Base-by-base conservation (phyloP, 2,888 invertebrate genomes). In the Pyrrhosoma nymphula region DNA sequence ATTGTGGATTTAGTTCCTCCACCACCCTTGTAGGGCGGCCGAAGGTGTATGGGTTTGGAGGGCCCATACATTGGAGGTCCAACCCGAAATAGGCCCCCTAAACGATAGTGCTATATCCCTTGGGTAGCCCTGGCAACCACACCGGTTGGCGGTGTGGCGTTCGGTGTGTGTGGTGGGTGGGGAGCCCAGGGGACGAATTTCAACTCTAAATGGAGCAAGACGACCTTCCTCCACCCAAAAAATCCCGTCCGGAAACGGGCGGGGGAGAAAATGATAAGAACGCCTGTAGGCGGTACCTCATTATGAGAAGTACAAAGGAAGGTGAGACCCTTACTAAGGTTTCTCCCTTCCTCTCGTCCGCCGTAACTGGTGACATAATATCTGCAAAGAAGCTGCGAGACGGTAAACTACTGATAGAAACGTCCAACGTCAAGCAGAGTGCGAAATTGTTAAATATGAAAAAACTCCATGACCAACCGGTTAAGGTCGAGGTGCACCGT, bases 231-330 rank as follows among this genome's bases (percentile, higher is more conserved):
- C 69, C 69, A 69, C 6, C 69, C 4, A 69, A 69, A n/a, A 69
- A n/a, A 69, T 69, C 69, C 69, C n/a, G n/a, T 69, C 69, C 69
- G n/a, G 69, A 69, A n/a, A n/a, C n/a, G n/a, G n/a, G n/a, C 20
- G 69, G n/a, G 26, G 69, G 69, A 69, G 60, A 60, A 10, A 60
- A 8, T 1, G 12, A 4, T 1, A 3, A n/a, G 12, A 69, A n/a
- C 20, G 1, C 8, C 47, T 47, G 47, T 47, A 47, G 47, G 47
- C 47, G 47, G n/a, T 69, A n/a, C 14, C n/a, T 69, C 4, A 69
- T 69, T 12, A 69, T 69, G n/a, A n/a, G 12, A n/a, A n/a, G 69
- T 69, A 6, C 4, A 12, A 69, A 69, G n/a, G 69, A n/a, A n/a
- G 69, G 69, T 3, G n/a, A 69, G n/a, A 69, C 69, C 6, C n/a